Evolutionary conservation across 2,888 invertebrate species (phyloP), one percentile per base, ranked within the genome.

Genomic region (Luffia ferchaultella): DNA sequence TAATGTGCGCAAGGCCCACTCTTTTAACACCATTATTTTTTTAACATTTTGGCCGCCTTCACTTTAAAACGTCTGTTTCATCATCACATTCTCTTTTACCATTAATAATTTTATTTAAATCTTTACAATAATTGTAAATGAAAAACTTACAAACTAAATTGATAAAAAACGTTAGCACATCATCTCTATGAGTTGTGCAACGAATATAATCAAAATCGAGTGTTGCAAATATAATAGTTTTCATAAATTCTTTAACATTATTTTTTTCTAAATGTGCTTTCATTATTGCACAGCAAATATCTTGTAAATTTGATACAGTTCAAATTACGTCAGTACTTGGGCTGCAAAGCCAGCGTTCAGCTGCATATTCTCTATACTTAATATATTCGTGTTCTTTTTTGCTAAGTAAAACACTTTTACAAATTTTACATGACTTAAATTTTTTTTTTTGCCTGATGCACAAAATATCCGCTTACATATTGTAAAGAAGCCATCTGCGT

Each of bases 111-210:
- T 49, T 49, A 18, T 45, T 52, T 15, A 42, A 18, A n/a, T 52
- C 52, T 49, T 18, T 49, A 42, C 52, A 52, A 42, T 49, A 51
- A 45, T 41, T 48, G 30, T n/a, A 42, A 41, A 51, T 48, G 45
- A 51, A 51, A 19, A 51, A 51, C 41, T 5, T 42, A n/a, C 18
- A 42, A 5, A 18, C 1, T 7, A 45, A n/a, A 17, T 17, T 17
- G 3, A 16, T 5, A 5, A 19, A 16, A 45, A 5, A 17, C 3
- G 17, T 18, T 45, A 17, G 5, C n/a, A 17, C 3, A 5, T 42
- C n/a, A 5, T 5, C 17, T 17, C n/a, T 42, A 42, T 42, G 43
- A 9, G 5, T 42, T 42, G 5, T n/a, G n/a, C 43, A 42, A 9
- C n/a, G 5, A 42, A 42, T 9, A 9, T 9, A 16, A 42, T n/a